Evolutionary conservation across 2,113 vertebrate species (phyloP).

Genomic region (Falco punctatus): DNA sequence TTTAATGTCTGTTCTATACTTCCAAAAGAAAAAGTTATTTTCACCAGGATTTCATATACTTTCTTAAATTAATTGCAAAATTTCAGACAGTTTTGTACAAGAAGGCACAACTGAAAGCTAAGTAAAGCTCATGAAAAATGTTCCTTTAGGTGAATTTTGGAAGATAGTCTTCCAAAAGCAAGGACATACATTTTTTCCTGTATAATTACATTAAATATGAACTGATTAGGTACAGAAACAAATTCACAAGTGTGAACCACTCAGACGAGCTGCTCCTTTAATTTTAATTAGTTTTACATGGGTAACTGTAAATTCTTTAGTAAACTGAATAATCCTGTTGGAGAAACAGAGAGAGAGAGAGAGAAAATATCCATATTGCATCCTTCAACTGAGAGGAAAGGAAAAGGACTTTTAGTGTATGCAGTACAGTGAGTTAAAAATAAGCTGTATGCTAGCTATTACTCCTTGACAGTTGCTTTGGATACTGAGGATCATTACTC

Average conservation of each 20-base stretch:
- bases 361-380: background rate
- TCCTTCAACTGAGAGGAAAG: background rate
- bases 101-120: background rate
- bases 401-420: background rate
- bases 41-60: background rate
- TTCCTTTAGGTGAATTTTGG: background rate
- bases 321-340: background rate
- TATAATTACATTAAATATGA: background rate
- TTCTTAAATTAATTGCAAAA: background rate
- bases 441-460: background rate
- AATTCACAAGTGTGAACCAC: background rate
- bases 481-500: background rate
- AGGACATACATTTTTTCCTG: background rate
- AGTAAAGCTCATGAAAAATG: background rate
- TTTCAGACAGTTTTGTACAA: background rate
- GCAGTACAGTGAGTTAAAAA: background rate
- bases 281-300: background rate
- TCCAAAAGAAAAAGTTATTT: background rate
- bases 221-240: background rate
- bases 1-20: background rate
- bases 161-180: background rate
- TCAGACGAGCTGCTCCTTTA: background rate
- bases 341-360: background rate
- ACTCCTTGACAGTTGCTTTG: conserved; percentile 19
- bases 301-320: background rate